A percentile compares a stretch with the other conserved stretches of the same genome.
phyloP scores from a whole-genome alignment of 2,113 vertebrate species.

The Nothobranchius furzeri region DNA sequence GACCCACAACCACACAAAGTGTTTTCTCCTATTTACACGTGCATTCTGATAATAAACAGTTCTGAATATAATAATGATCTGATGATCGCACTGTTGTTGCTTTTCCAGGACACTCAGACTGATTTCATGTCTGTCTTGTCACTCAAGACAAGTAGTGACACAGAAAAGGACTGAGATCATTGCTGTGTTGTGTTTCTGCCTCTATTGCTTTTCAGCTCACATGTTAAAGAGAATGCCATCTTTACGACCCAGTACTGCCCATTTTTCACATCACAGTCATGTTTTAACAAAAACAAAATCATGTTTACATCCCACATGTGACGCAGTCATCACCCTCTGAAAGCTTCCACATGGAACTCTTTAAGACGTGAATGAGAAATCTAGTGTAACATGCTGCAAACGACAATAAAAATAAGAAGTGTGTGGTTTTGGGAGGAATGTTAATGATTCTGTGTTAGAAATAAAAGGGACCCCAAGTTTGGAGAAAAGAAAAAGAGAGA shows the following conservation, averaged over 20 bases:
- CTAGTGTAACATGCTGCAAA: slow-evolving; percentile 25
- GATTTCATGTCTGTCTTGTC: slow-evolving; percentile 34
- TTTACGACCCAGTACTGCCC: neutral
- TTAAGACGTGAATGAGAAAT: neutral
- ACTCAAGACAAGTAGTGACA: slow-evolving; percentile 20
- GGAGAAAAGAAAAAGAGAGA: slow-evolving; percentile 19
- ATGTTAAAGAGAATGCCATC: slow-evolving; percentile 21
- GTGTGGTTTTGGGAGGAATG: slow-evolving; percentile 10
- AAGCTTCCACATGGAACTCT: neutral
- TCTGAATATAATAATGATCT: slow-evolving; percentile 1
- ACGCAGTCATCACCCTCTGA: neutral
- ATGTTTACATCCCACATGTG: slow-evolving; percentile 11
- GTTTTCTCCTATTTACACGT: slow-evolving; percentile 10
- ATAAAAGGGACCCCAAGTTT: slow-evolving; percentile 19
- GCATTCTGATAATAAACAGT: slow-evolving; percentile 2
- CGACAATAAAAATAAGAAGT: slow-evolving; percentile 40
- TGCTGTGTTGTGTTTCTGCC: neutral
- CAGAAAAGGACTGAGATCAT: neutral
- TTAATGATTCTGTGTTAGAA: slow-evolving; percentile 15
- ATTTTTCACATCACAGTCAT: slow-evolving; percentile 26
- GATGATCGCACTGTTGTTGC: slow-evolving; percentile 15
- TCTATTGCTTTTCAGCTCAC: neutral
- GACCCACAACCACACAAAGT: slow-evolving; percentile 20
- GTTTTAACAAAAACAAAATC: slow-evolving; percentile 20
- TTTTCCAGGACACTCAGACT: slow-evolving; percentile 21